Percentiles rank a stretch among this genome's conserved stretches.
Evolutionary conservation across 2,113 vertebrate genomes (phyloP).

Genomic region (Ictidomys tridecemlineatus): DNA sequence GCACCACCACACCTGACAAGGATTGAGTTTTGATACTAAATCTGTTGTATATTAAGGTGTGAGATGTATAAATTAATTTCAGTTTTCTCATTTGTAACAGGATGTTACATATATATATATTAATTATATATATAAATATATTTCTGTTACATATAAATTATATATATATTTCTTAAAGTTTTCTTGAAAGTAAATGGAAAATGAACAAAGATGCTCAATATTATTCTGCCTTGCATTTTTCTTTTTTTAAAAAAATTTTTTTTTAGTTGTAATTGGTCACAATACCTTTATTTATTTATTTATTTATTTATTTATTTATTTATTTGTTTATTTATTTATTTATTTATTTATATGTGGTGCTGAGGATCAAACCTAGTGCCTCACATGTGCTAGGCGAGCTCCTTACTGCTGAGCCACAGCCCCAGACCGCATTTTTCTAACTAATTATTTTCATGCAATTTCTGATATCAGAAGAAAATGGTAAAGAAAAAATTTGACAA

Average conservation of each 20-base stretch:
- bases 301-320: no score
- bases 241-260: neutral
- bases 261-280: no score
- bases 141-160: neutral
- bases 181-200: constrained; percentile 13
- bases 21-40: constrained; percentile 22
- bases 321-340: no score
- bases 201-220: neutral
- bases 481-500: neutral
- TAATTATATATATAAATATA: no score
- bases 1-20: neutral
- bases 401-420: no score
- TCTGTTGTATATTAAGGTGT: neutral
- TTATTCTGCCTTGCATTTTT: neutral
- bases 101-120: neutral
- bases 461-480: constrained; percentile 20
- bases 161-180: neutral
- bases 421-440: neutral
- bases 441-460: neutral
- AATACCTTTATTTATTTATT: no score
- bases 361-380: no score
- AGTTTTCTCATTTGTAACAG: neutral
- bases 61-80: neutral
- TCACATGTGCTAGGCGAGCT: no score
- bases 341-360: no score